phyloP scores from a whole-genome alignment of 2,888 invertebrate species.

The Caenorhabditis wallacei region DNA sequence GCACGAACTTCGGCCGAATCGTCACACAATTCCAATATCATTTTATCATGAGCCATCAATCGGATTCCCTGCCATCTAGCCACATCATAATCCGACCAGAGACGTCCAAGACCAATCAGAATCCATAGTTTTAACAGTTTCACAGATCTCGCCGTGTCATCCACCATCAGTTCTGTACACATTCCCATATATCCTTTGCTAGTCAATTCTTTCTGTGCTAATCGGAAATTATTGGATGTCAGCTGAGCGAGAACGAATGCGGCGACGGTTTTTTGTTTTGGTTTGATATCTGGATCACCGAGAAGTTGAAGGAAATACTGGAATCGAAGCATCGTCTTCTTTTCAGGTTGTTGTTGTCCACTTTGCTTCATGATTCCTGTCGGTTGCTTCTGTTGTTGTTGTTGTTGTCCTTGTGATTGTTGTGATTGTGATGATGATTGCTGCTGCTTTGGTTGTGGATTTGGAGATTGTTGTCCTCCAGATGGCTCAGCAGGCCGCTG shows the following conservation, averaged over 20 bases:
- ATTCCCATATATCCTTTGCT: constrained; percentile 91
- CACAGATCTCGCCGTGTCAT: constrained; percentile 84
- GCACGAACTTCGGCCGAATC: constrained; percentile 94
- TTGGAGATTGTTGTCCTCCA: constrained; percentile 4
- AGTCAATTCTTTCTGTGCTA: constrained; percentile 89
- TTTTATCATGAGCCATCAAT: constrained; percentile 96
- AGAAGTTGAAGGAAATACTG: constrained; percentile 90
- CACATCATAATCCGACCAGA: constrained; percentile 93
- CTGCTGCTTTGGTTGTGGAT: constrained; percentile 11
- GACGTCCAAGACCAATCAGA: constrained; percentile 92
- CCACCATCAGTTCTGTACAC: constrained; percentile 92
- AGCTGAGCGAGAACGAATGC: constrained; percentile 96
- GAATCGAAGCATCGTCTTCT: constrained; percentile 70
- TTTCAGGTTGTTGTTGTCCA: constrained; percentile 12
- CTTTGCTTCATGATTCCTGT: constrained; percentile 34
- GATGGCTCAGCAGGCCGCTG: neutral
- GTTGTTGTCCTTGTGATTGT: constrained; percentile 5
- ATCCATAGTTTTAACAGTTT: constrained; percentile 88
- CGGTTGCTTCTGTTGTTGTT: constrained; percentile 14
- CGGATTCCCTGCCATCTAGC: constrained; percentile 93
- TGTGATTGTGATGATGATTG: constrained; percentile 2
- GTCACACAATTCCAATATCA: constrained; percentile 86
- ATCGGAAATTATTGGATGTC: constrained; percentile 89
- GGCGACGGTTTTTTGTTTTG: constrained; percentile 92
- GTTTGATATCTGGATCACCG: constrained; percentile 91